These are phyloP conservation scores for Drosophila prolongata DNA, from an alignment of 2,888 invertebrate species.

Conservation along the genomic window DNA sequence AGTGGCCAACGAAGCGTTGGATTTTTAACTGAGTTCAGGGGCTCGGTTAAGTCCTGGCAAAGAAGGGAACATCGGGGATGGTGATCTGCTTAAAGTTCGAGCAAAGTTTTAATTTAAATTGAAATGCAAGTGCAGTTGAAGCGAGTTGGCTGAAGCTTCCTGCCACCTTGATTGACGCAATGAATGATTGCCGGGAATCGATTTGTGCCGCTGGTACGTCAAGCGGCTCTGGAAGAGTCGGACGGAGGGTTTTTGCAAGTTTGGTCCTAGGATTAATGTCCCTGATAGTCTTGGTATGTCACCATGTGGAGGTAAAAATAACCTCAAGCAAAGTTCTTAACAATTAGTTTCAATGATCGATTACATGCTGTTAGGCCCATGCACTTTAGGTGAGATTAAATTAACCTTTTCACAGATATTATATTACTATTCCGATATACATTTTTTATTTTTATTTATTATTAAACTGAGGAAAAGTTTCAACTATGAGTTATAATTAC, in stretches of 20 bases:
- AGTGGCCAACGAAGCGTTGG: constrained; percentile 59
- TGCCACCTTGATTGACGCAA: constrained; percentile 68
- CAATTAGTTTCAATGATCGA: constrained; percentile 1
- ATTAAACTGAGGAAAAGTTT: too few species aligned
- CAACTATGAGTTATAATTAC: too few species aligned
- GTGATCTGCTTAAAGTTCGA: constrained; percentile 57
- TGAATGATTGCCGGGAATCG: constrained; percentile 63
- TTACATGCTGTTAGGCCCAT: background rate
- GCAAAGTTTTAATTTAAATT: constrained; percentile 79
- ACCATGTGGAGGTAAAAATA: constrained; percentile 22
- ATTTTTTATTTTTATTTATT: constrained; percentile 47
- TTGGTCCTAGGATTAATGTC: constrained; percentile 15
- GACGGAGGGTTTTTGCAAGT: constrained; percentile 7
- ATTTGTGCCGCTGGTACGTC: background rate
- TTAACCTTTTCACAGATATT: too few species aligned
- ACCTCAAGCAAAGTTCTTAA: constrained; percentile 3
- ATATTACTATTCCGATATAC: too few species aligned
- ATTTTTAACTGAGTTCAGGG: constrained; percentile 54
- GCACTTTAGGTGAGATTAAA: too few species aligned
- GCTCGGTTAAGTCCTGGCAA: constrained; percentile 47
- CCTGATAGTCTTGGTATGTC: constrained; percentile 17
- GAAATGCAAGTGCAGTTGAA: constrained; percentile 65
- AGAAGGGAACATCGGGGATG: background rate
- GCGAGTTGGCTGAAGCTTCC: constrained; percentile 40
- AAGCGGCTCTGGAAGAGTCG: background rate